Evolutionary conservation across 2,113 vertebrate species (phyloP).

Genomic region (Pollimyrus isidori): DNA sequence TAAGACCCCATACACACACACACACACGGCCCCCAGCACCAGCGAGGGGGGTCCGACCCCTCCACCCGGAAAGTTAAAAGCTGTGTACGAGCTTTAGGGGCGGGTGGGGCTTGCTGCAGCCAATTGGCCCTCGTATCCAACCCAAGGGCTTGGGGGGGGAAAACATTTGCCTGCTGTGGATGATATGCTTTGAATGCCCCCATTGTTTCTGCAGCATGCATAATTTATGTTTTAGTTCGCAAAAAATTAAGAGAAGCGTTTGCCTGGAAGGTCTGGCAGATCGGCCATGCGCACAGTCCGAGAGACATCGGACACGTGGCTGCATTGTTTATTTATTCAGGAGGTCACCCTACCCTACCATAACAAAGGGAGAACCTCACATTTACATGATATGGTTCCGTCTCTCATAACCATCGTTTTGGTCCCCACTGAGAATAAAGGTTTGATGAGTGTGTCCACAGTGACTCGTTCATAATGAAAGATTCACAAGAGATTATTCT

Average conservation of each 20-base stretch:
- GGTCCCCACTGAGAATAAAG: background rate
- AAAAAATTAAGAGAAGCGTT: background rate
- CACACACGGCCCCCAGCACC: background rate
- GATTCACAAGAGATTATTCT: background rate
- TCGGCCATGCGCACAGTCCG: background rate
- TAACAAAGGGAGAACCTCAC: background rate
- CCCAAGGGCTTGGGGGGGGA: too few relatives aligned
- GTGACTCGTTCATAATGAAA: background rate
- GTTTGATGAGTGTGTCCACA: background rate
- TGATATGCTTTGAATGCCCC: background rate
- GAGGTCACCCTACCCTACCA: background rate
- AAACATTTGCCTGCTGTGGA: background rate
- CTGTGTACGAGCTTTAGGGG: background rate
- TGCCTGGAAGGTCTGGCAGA: background rate
- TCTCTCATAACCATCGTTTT: background rate
- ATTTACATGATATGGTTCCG: background rate
- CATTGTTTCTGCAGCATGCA: background rate
- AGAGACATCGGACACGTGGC: background rate
- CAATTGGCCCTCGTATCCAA: background rate
- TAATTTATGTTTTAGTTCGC: background rate
- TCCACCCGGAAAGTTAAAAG: background rate
- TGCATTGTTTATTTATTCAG: background rate
- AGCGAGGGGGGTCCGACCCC: background rate
- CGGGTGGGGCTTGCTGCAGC: background rate
- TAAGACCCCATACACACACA: conserved; percentile 34